These are phyloP conservation scores for Diaperis boleti DNA, from an alignment of 2,888 invertebrate species.

Conservation along the genomic window DNA sequence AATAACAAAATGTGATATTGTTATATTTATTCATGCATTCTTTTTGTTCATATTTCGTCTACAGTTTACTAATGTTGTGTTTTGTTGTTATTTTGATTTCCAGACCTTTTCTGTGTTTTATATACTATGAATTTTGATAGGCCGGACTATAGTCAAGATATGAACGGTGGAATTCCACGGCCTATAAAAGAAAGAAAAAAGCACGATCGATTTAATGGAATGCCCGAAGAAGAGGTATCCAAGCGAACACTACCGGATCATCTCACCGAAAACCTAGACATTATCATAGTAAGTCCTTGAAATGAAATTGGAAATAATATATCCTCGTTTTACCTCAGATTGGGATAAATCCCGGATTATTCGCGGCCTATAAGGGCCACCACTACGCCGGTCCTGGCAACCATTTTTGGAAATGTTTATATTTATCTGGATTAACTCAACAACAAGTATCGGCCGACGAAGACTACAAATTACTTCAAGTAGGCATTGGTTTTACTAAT, in stretches of 20 bases:
- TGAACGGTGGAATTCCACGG: conserved; percentile 70
- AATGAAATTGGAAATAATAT: conserved; percentile 8
- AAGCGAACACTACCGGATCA: conserved; percentile 95
- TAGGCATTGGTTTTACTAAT: conserved; percentile 98
- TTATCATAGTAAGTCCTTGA: conserved; percentile 91
- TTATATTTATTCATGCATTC: too few relatives aligned
- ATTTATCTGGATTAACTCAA: conserved; percentile 92
- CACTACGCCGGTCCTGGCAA: conserved; percentile 99
- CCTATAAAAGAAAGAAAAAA: conserved; percentile 89
- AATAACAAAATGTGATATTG: too few relatives aligned
- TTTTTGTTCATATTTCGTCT: conserved; percentile 9
- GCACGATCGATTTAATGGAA: conserved; percentile 94
- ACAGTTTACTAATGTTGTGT: conserved; percentile 26
- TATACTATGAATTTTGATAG: conserved; percentile 48
- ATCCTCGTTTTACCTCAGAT: too few relatives aligned
- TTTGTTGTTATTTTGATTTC: conserved; percentile 35
- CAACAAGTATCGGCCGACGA: conserved; percentile 97
- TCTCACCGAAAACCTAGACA: conserved; percentile 92
- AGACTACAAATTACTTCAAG: conserved; percentile 91
- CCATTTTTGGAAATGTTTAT: conserved; percentile 99
- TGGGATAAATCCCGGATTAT: conserved; percentile 97
- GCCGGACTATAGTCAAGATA: conserved; percentile 61
- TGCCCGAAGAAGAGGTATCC: conserved; percentile 96
- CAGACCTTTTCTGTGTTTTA: conserved; percentile 33
- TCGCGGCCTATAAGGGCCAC: conserved; percentile 97